These are phyloP conservation scores for Falco punctatus DNA, from an alignment of 2,113 vertebrate genomes.

Conservation along the genomic window DNA sequence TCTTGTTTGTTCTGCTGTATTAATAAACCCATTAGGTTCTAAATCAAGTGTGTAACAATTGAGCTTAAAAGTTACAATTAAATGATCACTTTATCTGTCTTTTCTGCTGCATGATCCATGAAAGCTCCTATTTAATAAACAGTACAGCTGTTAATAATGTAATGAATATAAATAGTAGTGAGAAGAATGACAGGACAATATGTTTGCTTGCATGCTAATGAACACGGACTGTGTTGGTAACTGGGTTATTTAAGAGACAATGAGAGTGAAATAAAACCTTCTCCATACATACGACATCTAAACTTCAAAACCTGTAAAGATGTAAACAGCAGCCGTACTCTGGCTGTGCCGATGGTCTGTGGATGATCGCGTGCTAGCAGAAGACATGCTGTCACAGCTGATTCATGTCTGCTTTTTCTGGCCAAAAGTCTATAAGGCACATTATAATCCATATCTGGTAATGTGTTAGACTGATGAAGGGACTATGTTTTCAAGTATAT, in stretches of 20 bases:
- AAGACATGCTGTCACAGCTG: background rate
- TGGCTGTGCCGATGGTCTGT: background rate
- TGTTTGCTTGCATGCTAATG: background rate
- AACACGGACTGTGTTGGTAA: background rate
- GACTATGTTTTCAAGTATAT: background rate
- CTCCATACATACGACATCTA: background rate
- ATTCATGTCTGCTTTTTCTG: conserved; percentile 29
- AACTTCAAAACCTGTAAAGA: background rate
- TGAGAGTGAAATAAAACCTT: background rate
- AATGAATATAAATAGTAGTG: background rate
- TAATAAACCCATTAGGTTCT: background rate
- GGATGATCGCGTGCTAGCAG: background rate
- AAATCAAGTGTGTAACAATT: conserved; percentile 1
- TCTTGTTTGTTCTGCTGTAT: background rate
- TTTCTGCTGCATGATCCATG: background rate
- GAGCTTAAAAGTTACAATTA: conserved; percentile 20
- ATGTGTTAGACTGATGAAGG: background rate
- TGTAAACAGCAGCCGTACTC: rapidly evolving
- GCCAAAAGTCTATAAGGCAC: background rate
- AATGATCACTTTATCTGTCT: conserved; percentile 15
- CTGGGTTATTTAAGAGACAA: background rate
- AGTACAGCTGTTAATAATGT: conserved; percentile 28
- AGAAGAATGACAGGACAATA: background rate
- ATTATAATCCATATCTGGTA: background rate
- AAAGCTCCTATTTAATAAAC: conserved; percentile 31